phyloP scores from a whole-genome alignment of 2,113 vertebrate species.

The Mixornis gularis region DNA sequence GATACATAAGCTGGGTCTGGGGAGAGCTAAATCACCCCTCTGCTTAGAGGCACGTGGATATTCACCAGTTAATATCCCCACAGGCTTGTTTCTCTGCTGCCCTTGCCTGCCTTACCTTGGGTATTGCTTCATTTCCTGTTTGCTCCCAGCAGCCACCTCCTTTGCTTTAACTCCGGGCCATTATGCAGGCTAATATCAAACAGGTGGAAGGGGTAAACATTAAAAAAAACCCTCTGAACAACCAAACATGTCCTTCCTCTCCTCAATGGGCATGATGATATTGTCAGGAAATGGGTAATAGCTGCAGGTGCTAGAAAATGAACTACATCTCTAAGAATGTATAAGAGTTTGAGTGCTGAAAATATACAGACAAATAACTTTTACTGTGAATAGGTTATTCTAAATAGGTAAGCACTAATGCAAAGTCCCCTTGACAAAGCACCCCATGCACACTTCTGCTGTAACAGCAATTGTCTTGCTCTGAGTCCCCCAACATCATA shows the following conservation, averaged over 20 bases:
- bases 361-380: neutral
- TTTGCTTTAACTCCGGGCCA: neutral
- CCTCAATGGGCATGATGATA: slow-evolving; percentile 15
- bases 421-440: neutral
- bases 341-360: neutral
- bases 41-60: neutral
- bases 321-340: neutral
- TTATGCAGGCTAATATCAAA: slow-evolving; percentile 20
- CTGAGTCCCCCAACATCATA: rapidly evolving
- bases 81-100: neutral
- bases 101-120: neutral
- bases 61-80: neutral
- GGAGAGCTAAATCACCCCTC: neutral
- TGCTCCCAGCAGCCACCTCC: neutral
- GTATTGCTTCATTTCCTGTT: slow-evolving; percentile 43
- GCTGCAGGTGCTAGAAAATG: slow-evolving; percentile 42
- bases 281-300: slow-evolving; percentile 47
- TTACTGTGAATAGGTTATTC: neutral
- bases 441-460: rapidly evolving
- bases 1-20: neutral
- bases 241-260: slow-evolving; percentile 18
- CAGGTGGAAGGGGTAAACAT: slow-evolving; percentile 49
- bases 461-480: rapidly evolving
- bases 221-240: neutral
- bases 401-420: neutral